phyloP scores from a whole-genome alignment of 2,113 vertebrate genomes.

The Phrynosoma platyrhinos region DNA sequence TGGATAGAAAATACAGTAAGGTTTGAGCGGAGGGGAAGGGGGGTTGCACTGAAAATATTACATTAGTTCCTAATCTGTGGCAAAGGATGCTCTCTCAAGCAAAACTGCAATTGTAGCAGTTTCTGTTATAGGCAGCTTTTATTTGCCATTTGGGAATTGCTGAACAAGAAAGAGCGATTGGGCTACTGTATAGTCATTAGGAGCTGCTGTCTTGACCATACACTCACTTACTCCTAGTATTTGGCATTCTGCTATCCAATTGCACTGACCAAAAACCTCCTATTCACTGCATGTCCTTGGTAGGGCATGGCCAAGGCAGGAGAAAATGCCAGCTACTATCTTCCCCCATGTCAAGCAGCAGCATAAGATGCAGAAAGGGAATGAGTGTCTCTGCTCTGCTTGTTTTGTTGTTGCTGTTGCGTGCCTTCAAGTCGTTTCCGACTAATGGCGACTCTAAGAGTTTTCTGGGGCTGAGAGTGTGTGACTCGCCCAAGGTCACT shows the following conservation, averaged over 20 bases:
- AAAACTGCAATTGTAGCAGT: constrained; percentile 1
- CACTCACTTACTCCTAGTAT: not conserved
- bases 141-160: constrained; percentile 62
- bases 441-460: too few species aligned
- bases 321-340: not conserved
- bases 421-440: too few species aligned
- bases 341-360: not conserved
- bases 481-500: too few species aligned
- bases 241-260: not conserved
- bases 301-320: not conserved
- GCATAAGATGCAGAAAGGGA: not conserved
- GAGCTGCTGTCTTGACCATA: not conserved
- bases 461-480: too few species aligned
- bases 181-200: constrained; percentile 46
- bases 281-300: not conserved
- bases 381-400: too few species aligned
- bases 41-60: constrained; percentile 20
- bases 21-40: not conserved
- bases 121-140: constrained; percentile 47
- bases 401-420: too few species aligned
- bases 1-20: constrained; percentile 6
- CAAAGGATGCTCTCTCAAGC: not conserved
- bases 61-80: not conserved
- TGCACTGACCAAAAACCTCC: not conserved
- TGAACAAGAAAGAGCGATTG: constrained; percentile 52